phyloP scores from a whole-genome alignment of 1,140 invertebrate genomes.

The Nixonia krombeini region DNA sequence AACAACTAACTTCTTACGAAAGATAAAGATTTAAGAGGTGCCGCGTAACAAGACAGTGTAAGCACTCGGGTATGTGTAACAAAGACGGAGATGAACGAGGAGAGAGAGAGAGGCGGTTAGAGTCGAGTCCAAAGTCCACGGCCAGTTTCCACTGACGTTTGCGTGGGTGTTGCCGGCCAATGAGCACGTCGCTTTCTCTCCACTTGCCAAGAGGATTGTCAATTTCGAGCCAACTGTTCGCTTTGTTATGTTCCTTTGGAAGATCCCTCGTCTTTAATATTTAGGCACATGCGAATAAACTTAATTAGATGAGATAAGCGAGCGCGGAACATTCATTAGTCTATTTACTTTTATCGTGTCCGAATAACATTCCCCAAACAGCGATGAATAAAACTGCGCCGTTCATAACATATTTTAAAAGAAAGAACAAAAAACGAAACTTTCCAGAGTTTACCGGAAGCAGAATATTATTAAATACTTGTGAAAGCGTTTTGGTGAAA shows the following conservation, averaged over 20 bases:
- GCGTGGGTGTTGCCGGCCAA: slow-evolving; percentile 43
- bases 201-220: slow-evolving; percentile 34
- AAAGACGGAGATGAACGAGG: not conserved
- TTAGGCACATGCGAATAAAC: too few relatives aligned
- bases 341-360: too few relatives aligned
- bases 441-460: too few relatives aligned
- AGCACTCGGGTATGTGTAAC: slow-evolving; percentile 9
- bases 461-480: too few relatives aligned
- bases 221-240: slow-evolving; percentile 40
- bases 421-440: too few relatives aligned
- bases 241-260: slow-evolving; percentile 7
- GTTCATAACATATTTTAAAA: too few relatives aligned
- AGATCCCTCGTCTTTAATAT: slow-evolving; percentile 5
- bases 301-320: too few relatives aligned
- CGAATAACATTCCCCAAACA: too few relatives aligned
- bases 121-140: slow-evolving; percentile 45
- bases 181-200: slow-evolving; percentile 47
- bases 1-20: slow-evolving; percentile 32
- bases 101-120: slow-evolving; percentile 14
- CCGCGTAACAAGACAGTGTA: slow-evolving; percentile 31
- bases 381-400: too few relatives aligned
- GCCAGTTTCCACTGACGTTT: slow-evolving; percentile 48
- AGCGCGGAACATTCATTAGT: too few relatives aligned
- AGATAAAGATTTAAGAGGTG: slow-evolving; percentile 43
- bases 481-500: too few relatives aligned